Evolutionary conservation across 2,888 invertebrate species (phyloP), one percentile per base, ranked within the genome.

Genomic region (Mylabris sibirica): DNA sequence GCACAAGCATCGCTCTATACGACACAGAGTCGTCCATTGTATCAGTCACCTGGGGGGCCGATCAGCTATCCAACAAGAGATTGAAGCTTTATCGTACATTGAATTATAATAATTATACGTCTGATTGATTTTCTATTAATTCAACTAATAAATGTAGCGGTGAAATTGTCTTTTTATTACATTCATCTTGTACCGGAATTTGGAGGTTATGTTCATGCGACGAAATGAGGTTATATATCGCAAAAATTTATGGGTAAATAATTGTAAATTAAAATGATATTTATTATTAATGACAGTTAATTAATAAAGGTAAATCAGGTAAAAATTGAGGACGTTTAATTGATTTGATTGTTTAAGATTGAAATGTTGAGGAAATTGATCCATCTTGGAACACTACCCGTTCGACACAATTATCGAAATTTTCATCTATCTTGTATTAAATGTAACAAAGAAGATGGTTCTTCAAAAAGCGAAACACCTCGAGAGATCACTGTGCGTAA

Each of bases 1-100:
- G 75, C 81, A 0, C 79, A 80, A 9, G 77, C 84, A 30, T 80
- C 84, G 1, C 69, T 85, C 60, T 85, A 85, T 67, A 84, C 85
- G 2, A 76, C 84, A 11, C 85, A 84, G 68, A 82, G 79, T 68
- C 77, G 84, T 41, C 83, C 84, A 1, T 68, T 85, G 66, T 85
- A 84, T 74, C 84, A 84, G 71, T 81, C 82, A 11, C 79, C 82
- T 1, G 79, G 79, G 41, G 78, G 78, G 12, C 80, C 83, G 0
- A 79, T 84, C 75, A 78, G 75, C 68, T 81, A 81, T 73, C 78
- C 74, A 5, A 71, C 75, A 2, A 74, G 70, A 24, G 70, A 69
- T 26, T 69, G 57, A 68, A 24, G 24, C 4, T 44, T 44, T 5
- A 17, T 44, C 8, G 5, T n/a, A 38, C 20, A 9, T 49, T 20